Evolutionary conservation across 2,888 invertebrate genomes (phyloP), one percentile per base, ranked within the genome.

Genomic region (Lomographa bimaculata): DNA sequence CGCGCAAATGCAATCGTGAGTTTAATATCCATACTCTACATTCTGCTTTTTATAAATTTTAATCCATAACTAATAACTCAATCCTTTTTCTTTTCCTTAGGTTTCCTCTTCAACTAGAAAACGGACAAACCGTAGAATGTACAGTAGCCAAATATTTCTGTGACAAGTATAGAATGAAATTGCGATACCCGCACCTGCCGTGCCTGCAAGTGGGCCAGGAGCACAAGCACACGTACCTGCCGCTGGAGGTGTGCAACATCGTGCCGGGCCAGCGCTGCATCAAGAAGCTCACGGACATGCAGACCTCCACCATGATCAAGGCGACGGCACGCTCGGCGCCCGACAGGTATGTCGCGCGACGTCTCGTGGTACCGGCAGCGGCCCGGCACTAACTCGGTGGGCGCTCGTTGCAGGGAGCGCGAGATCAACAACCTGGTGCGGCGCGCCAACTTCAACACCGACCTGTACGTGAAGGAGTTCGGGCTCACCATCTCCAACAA

Each of bases 301-400:
- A 99, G 86, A 99, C 99, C 3, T 99, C 99, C 3, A 99, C 99
- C 3, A 99, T 99, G 99, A 99, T 99, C 76, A 99, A 99, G 90
- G 99, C 99, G 6, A 99, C 99, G 2, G 99, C 99, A 5, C 92
- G 98, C 30, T 97, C 97, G n/a, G 98, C 98, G 5, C 98, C 98
- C 0, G 92, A 92, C 75, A 91, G 92, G 90, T 90, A 16, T 4
- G 14, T 14, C 14, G 2, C 14, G 3, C n/a, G 3, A 14, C 14
- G 4, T 14, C 3, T 14, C 4, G 14, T 14, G 14, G 4, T 9
- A n/a, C n/a, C n/a, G n/a, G n/a, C n/a, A n/a, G 21, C 17, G 9
- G n/a, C 9, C 14, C 12, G 4, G 5, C 35, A 7, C 20, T 5
- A 6, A 29, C 29, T 19, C 10, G 7, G 6, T 9, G 7, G 5